Base-by-base conservation (phyloP, 1,140 invertebrate species). In the Phocides pigmalion region DNA sequence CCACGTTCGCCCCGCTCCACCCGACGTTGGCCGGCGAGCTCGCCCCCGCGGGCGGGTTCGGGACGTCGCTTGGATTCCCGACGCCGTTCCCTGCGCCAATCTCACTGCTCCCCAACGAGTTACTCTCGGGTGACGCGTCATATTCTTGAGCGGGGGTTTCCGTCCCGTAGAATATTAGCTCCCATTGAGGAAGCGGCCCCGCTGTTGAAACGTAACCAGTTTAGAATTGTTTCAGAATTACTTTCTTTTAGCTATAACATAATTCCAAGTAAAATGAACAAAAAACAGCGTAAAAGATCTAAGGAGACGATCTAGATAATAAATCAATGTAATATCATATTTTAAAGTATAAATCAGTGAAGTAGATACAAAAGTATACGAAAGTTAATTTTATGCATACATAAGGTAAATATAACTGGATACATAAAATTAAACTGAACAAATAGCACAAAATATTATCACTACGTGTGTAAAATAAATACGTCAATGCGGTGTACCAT, bases 141-240 rank as follows among this genome's bases (percentile, higher is more conserved):
- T 89, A 83, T 15, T 92, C 90, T 62, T 93, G 93, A 11, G 94
- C 91, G n/a, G 94, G 93, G 2, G 90, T 89, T 62, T 94, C 93
- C 8, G 96, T 97, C 17, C 96, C 96, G 82, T 97, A 96, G 84
- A 96, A 93, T 70, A 96, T 94, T 68, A 97, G 85, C 74, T 95
- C 93, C 95, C 95, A 96, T 81, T 95, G 92, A 11, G 92, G 92
- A 50, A 94, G 81, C 56, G 93, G 92, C 19, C 92, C 93, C 82
- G 89, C 85, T 89, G 74, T 3, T 56, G 62, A 64, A 61, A 63
- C 16, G 11, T 47, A 46, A 37, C 8, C 0, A 8, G 25, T 6
- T 28, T 28, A 28, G 25, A 5, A n/a, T 32, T 32, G 2, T 1
- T 8, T 32, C 9, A 2, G 2, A 0, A 11, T 28, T 4, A 28